A percentile compares a stretch with the other conserved stretches of the same genome.
phyloP scores from a whole-genome alignment of 2,888 invertebrate genomes.

The Pseudococcus longispinus region DNA sequence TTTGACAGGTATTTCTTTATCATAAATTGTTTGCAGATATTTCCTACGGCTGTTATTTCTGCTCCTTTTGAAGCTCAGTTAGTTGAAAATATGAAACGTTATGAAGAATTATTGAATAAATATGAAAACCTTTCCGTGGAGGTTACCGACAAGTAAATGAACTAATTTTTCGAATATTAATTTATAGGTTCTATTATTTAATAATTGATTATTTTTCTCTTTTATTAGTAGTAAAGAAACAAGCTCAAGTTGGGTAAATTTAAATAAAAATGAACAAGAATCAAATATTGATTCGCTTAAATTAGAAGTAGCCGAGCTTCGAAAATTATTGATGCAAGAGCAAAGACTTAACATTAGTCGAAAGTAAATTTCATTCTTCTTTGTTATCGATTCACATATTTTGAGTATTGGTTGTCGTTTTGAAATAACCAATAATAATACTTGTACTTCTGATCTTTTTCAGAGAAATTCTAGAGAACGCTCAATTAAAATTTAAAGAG shows the following conservation, averaged over 20 bases:
- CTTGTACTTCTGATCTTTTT: not conserved
- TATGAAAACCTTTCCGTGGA: not conserved
- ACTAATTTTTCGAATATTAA: not conserved
- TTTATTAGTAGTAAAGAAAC: not conserved
- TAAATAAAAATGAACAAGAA: conserved; percentile 28
- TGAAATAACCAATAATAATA: not conserved
- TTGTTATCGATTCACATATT: not conserved
- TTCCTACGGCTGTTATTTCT: conserved; percentile 42
- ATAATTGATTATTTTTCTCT: not conserved
- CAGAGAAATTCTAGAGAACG: conserved; percentile 35
- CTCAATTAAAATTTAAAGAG: conserved; percentile 43
- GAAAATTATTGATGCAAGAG: conserved; percentile 42
- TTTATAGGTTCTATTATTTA: not conserved
- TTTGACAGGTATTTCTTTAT: not conserved
- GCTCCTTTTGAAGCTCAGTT: conserved; percentile 46
- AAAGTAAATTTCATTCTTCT: conserved; percentile 18
- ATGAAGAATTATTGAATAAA: conserved; percentile 33
- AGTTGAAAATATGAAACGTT: conserved; percentile 48
- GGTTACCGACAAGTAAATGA: not conserved
- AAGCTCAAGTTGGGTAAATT: conserved; percentile 40
- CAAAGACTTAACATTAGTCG: conserved; percentile 25
- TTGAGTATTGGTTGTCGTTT: too few species aligned
- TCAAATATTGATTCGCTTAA: conserved; percentile 32
- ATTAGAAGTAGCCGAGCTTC: conserved; percentile 39
- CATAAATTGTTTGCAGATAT: conserved; percentile 13